Conservation (phyloP, 2,888 invertebrate genomes). For the Linnaemya tessellans region DNA sequence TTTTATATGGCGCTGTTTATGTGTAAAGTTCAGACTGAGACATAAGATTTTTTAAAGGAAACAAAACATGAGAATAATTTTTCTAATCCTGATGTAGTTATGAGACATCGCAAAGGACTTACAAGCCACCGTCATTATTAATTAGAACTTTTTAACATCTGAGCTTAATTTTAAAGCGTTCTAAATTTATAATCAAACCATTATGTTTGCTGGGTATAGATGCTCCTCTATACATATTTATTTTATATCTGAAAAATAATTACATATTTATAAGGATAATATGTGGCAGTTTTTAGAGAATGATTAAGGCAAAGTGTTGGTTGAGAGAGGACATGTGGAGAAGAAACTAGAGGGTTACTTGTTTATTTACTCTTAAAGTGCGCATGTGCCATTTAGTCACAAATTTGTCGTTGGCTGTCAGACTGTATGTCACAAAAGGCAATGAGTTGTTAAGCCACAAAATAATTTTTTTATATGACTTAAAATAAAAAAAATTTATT, state of each 20-base stretch:
- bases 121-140: too few relatives aligned
- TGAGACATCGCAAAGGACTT: too few relatives aligned
- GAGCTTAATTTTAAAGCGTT: too few relatives aligned
- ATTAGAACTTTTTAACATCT: too few relatives aligned
- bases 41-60: too few relatives aligned
- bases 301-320: not conserved
- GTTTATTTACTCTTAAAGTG: constrained; percentile 50
- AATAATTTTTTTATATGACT: constrained; percentile 30
- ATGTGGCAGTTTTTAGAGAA: constrained; percentile 26
- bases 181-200: not conserved
- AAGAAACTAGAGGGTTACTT: constrained; percentile 38
- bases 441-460: constrained; percentile 68
- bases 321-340: not conserved
- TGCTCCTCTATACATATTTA: not conserved
- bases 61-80: too few relatives aligned
- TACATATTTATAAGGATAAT: constrained; percentile 32
- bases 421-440: constrained; percentile 63
- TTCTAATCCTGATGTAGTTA: too few relatives aligned
- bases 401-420: constrained; percentile 46
- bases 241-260: not conserved
- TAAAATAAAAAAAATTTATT: constrained; percentile 39
- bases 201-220: not conserved
- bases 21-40: too few relatives aligned
- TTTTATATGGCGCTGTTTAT: too few relatives aligned
- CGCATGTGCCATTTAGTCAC: constrained; percentile 64